Evolutionary conservation across 2,888 invertebrate species (phyloP).

Genomic region (Tinea trinotella): DNA sequence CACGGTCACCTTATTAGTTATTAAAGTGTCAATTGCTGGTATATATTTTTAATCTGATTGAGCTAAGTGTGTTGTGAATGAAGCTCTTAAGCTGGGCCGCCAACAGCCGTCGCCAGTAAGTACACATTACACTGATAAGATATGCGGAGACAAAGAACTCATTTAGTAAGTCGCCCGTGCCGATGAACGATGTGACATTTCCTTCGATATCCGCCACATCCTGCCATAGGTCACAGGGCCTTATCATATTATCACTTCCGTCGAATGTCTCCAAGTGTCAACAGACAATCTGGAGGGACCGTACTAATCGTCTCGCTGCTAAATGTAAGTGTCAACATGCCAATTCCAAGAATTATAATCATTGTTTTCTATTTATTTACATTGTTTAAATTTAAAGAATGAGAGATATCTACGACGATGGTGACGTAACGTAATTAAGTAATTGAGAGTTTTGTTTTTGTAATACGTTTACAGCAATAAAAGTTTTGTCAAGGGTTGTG

Average conservation of each 20-base stretch:
- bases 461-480: too few species aligned
- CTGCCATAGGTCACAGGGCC: conserved; percentile 26
- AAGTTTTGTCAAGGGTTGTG: too few species aligned
- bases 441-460: too few species aligned
- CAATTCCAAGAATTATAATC: too few species aligned
- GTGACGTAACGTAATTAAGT: too few species aligned
- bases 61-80: neutral
- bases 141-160: conserved; percentile 68
- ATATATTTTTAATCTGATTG: neutral
- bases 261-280: conserved; percentile 3
- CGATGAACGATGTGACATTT: conserved; percentile 56
- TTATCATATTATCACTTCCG: conserved; percentile 16
- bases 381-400: too few species aligned
- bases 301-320: too few species aligned
- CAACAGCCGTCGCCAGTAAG: conserved; percentile 3
- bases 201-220: conserved; percentile 61
- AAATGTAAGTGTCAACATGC: too few species aligned
- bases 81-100: neutral
- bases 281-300: neutral
- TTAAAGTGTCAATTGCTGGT: too few species aligned
- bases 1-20: too few species aligned
- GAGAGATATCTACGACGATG: too few species aligned
- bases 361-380: too few species aligned
- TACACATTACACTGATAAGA: conserved; percentile 38
- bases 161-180: conserved; percentile 51